A percentile compares a stretch with the other conserved stretches of the same genome.
These are phyloP conservation scores for Autographa pulchrina DNA, from an alignment of 2,888 invertebrate genomes.

Conservation along the genomic window DNA sequence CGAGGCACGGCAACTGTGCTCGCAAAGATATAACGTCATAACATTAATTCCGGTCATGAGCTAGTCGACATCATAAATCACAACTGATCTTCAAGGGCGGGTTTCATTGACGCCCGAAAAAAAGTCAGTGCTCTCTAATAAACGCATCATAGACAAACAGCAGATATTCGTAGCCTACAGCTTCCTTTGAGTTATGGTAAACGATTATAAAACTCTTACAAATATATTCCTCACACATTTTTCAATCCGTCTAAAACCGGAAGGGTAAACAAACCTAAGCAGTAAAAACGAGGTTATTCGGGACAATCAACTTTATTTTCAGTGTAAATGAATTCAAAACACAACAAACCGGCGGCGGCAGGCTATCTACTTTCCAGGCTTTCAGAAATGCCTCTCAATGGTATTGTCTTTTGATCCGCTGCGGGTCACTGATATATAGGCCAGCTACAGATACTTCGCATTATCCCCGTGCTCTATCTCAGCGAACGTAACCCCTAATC, in stretches of 20 bases:
- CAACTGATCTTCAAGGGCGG: constrained; percentile 58
- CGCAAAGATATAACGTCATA: constrained; percentile 58
- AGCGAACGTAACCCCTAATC: constrained; percentile 54
- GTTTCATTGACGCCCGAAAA: constrained; percentile 63
- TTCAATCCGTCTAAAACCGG: not conserved
- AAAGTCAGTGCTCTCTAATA: constrained; percentile 52
- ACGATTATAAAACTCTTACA: not conserved
- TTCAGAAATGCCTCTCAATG: constrained; percentile 56
- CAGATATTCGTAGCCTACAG: constrained; percentile 10
- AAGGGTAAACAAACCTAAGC: constrained; percentile 8
- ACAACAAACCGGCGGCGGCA: constrained; percentile 25
- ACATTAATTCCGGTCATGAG: constrained; percentile 70
- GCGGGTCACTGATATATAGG: constrained; percentile 58
- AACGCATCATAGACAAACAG: constrained; percentile 21
- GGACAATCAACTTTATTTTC: constrained; percentile 37
- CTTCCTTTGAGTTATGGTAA: constrained; percentile 15
- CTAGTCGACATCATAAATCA: constrained; percentile 68
- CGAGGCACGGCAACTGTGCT: constrained; percentile 34
- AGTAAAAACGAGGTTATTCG: constrained; percentile 16
- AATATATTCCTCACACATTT: not conserved
- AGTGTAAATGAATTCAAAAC: constrained; percentile 33
- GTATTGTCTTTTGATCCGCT: constrained; percentile 58
- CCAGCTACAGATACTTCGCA: constrained; percentile 64
- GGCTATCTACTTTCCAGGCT: constrained; percentile 41
- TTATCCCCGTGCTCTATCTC: constrained; percentile 65